A percentile compares a stretch with the other conserved stretches of the same genome.
Evolutionary conservation across 2,797 vertebrate species (phyloP).

Genomic region (Sebastiscus tertius): DNA sequence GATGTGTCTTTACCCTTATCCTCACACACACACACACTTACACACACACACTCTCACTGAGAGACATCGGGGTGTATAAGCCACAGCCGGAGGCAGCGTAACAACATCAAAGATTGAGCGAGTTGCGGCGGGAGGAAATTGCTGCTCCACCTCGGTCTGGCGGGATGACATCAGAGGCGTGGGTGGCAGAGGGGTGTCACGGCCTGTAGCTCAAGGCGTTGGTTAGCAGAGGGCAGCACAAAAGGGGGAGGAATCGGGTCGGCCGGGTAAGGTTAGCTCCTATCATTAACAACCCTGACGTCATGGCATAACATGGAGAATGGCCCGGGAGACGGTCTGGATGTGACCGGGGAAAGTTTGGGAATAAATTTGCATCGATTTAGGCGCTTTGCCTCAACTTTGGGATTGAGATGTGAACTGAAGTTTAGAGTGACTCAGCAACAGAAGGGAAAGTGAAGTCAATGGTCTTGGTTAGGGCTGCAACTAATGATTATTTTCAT

Average conservation of each 20-base stretch:
- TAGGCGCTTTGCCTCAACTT: constrained; percentile 22
- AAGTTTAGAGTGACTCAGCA: constrained; percentile 25
- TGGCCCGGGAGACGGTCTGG: constrained; percentile 21
- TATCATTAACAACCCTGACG: constrained; percentile 59
- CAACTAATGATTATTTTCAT: too few species aligned
- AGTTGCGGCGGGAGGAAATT: constrained; percentile 60
- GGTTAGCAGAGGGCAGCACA: constrained; percentile 36
- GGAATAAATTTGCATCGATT: constrained; percentile 55
- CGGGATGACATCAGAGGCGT: constrained; percentile 63
- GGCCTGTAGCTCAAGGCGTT: constrained; percentile 44
- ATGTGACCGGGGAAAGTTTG: constrained; percentile 41
- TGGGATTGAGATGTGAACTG: constrained; percentile 23
- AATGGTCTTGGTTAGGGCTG: not conserved
- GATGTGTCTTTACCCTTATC: constrained; percentile 27
- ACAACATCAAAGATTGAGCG: constrained; percentile 67
- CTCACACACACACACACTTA: not conserved
- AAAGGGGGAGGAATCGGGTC: constrained; percentile 7
- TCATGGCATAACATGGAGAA: constrained; percentile 49
- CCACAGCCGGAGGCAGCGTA: constrained; percentile 40
- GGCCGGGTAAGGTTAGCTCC: constrained; percentile 26
- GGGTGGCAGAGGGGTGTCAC: constrained; percentile 41
- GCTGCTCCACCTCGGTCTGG: constrained; percentile 53
- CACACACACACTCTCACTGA: not conserved
- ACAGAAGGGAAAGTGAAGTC: not conserved
- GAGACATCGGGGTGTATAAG: constrained; percentile 5